Conservation (phyloP, 2,797 vertebrate species). For the Macroramphosus scolopax region DNA sequence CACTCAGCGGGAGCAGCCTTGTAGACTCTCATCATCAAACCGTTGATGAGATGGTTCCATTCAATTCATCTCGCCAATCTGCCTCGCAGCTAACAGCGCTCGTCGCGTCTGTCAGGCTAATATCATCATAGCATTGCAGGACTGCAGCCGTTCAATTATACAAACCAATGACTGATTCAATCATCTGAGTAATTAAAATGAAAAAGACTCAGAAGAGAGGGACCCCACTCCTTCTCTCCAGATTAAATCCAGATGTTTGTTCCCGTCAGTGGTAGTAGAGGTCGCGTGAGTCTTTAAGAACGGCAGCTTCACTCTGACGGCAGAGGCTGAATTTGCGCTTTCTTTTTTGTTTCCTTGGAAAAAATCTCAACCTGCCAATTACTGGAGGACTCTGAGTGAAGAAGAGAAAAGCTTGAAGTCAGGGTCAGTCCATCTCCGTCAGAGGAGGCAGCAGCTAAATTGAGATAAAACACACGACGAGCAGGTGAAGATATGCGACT, state of each 20-base stretch:
- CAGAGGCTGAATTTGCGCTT: conserved; percentile 10
- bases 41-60: too few relatives aligned
- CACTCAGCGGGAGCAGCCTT: too few relatives aligned
- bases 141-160: conserved; percentile 13
- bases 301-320: conserved; percentile 5
- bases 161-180: conserved; percentile 18
- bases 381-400: conserved; percentile 23
- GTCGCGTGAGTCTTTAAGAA: conserved; percentile 20
- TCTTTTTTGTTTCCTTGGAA: conserved; percentile 42
- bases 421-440: conserved; percentile 26
- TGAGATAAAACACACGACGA: conserved; percentile 30
- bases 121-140: background rate
- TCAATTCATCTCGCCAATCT: too few relatives aligned
- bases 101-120: background rate
- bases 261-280: too few relatives aligned
- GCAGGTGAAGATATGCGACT: conserved; percentile 10
- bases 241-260: background rate
- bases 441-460: conserved; percentile 35
- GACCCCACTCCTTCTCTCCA: background rate
- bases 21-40: too few relatives aligned
- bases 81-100: too few relatives aligned
- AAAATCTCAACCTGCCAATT: conserved; percentile 52
- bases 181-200: conserved; percentile 6
- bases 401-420: conserved; percentile 30
- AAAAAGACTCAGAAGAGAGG: conserved; percentile 17